phyloP scores from a whole-genome alignment of 2,797 vertebrate species.

The Simalia tracyae region DNA sequence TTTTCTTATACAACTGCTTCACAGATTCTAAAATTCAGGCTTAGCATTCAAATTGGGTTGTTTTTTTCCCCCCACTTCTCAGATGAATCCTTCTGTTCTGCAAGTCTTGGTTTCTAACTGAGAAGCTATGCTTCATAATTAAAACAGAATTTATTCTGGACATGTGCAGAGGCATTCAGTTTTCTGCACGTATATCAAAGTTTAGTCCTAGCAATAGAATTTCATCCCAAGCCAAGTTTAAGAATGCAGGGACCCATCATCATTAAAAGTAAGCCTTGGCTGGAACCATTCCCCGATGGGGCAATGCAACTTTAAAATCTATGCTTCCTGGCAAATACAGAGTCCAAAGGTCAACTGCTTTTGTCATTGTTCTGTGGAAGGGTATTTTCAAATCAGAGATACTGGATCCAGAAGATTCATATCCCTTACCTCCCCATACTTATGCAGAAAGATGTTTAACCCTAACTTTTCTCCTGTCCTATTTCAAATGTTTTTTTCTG shows the following conservation, averaged over 20 bases:
- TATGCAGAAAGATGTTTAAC: background rate
- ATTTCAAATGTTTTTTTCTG: background rate
- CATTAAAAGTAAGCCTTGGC: background rate
- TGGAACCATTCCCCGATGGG: background rate
- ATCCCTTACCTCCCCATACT: background rate
- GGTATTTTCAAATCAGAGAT: background rate
- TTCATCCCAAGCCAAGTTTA: background rate
- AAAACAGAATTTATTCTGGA: background rate
- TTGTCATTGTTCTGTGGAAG: background rate
- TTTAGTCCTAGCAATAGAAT: background rate
- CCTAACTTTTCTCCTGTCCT: background rate
- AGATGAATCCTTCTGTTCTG: background rate
- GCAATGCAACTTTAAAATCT: background rate
- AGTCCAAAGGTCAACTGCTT: background rate
- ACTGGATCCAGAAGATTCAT: background rate
- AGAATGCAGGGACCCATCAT: background rate
- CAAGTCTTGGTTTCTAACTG: background rate
- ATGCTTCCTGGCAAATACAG: background rate
- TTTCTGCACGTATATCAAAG: background rate
- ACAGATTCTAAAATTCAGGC: background rate
- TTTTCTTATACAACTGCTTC: background rate
- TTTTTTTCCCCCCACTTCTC: background rate
- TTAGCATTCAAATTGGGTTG: background rate
- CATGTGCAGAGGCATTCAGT: background rate
- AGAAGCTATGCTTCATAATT: background rate